These are phyloP conservation scores for Trachymyrmex cornetzi DNA, from an alignment of 1,140 invertebrate species.

Conservation along the genomic window DNA sequence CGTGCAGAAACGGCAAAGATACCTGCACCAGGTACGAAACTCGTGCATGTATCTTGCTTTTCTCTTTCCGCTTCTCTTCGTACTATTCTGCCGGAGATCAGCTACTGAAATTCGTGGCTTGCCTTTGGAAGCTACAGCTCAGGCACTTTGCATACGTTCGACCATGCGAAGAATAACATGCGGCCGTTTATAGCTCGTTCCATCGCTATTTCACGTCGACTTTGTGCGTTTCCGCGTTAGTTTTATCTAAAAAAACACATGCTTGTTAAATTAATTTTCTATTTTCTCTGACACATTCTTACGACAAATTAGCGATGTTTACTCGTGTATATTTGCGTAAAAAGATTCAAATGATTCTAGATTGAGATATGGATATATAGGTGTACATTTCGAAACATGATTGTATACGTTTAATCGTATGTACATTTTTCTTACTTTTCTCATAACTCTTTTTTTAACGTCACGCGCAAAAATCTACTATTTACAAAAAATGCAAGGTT, in stretches of 20 bases:
- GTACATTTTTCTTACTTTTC: neutral
- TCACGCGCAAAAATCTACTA: neutral
- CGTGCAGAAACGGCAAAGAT: slow-evolving; percentile 1
- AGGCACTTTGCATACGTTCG: slow-evolving; percentile 71
- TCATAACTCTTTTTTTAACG: neutral
- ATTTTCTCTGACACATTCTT: neutral
- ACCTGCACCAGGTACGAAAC: slow-evolving; percentile 36
- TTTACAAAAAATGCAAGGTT: slow-evolving; percentile 30
- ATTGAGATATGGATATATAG: neutral
- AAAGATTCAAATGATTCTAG: neutral
- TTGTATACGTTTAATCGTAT: neutral
- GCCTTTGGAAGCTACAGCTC: slow-evolving; percentile 26
- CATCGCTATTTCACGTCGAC: slow-evolving; percentile 25
- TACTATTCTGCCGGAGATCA: slow-evolving; percentile 34
- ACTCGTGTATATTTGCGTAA: neutral
- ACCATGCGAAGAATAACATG: slow-evolving; percentile 63
- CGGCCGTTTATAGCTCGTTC: slow-evolving; percentile 39
- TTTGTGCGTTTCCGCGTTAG: slow-evolving; percentile 53
- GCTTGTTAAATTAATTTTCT: neutral
- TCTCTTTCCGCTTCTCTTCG: slow-evolving; percentile 35
- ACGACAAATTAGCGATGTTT: neutral
- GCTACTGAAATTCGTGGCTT: slow-evolving; percentile 63
- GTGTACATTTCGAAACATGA: neutral
- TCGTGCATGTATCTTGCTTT: neutral
- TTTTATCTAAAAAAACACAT: neutral